Conservation (phyloP, 2,888 invertebrate species). For the Pinctada fucata region DNA sequence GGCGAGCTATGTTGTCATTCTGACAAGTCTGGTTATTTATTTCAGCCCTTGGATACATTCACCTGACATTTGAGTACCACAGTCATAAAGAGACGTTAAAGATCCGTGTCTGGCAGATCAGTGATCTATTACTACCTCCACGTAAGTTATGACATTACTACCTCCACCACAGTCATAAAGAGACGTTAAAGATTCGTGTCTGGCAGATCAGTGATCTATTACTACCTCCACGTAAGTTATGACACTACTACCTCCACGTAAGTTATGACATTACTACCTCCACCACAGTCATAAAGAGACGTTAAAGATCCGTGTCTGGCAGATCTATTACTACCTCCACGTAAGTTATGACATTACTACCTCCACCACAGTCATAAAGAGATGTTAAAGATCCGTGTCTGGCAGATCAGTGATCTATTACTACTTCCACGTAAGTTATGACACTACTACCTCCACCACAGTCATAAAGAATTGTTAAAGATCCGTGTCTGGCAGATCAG, state of each 20-base stretch:
- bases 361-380: conserved; percentile 65
- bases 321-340: conserved; percentile 71
- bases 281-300: conserved; percentile 64
- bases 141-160: conserved; percentile 46
- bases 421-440: conserved; percentile 66
- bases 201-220: too few species aligned
- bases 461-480: conserved; percentile 62
- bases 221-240: too few species aligned
- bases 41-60: conserved; percentile 69
- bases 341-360: conserved; percentile 53
- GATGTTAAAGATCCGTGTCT: conserved; percentile 67
- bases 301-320: conserved; percentile 71
- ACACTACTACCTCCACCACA: too few species aligned
- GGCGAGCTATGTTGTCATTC: too few species aligned
- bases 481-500: conserved; percentile 70
- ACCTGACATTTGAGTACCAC: conserved; percentile 73
- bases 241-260: conserved; percentile 71
- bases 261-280: too few species aligned
- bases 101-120: conserved; percentile 70
- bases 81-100: conserved; percentile 63
- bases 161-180: not conserved
- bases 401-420: conserved; percentile 70
- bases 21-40: too few species aligned
- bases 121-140: conserved; percentile 71
- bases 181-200: too few species aligned